phyloP scores from a whole-genome alignment of 2,797 vertebrate genomes.

The Ctenosaura bakeri region DNA sequence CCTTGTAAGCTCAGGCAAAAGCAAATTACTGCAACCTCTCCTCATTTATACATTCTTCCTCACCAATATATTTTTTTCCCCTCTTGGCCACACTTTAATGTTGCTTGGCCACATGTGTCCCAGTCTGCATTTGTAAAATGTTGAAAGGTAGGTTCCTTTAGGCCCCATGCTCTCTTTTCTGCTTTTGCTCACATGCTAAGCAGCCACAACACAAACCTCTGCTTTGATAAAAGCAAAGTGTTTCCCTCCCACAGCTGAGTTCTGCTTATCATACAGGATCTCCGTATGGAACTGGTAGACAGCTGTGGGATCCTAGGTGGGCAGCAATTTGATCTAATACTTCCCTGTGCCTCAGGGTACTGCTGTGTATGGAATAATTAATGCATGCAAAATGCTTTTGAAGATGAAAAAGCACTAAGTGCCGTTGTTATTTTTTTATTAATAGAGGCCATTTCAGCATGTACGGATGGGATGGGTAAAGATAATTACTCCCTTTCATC shows the following conservation, averaged over 20 bases:
- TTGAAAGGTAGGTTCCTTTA: neutral
- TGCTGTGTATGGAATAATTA: conserved; percentile 55
- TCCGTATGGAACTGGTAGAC: conserved; percentile 35
- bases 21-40: no score
- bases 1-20: no score
- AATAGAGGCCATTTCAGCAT: conserved; percentile 60
- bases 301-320: conserved; percentile 51
- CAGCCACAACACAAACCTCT: neutral
- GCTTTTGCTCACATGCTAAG: neutral
- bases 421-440: conserved; percentile 66
- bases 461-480: conserved; percentile 50
- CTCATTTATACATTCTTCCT: no score
- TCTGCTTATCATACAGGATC: neutral
- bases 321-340: conserved; percentile 51
- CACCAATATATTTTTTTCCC: no score
- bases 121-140: no score
- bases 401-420: conserved; percentile 66
- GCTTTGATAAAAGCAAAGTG: neutral
- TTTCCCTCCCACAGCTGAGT: neutral
- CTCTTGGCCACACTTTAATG: no score
- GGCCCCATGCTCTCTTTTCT: neutral
- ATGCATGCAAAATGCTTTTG: conserved; percentile 64
- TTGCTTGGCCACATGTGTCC: no score
- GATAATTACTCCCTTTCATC: conserved; percentile 63
- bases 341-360: conserved; percentile 32